These are phyloP conservation scores for Cantharis flavilabris DNA, from an alignment of 2,888 invertebrate genomes.

Conservation along the genomic window DNA sequence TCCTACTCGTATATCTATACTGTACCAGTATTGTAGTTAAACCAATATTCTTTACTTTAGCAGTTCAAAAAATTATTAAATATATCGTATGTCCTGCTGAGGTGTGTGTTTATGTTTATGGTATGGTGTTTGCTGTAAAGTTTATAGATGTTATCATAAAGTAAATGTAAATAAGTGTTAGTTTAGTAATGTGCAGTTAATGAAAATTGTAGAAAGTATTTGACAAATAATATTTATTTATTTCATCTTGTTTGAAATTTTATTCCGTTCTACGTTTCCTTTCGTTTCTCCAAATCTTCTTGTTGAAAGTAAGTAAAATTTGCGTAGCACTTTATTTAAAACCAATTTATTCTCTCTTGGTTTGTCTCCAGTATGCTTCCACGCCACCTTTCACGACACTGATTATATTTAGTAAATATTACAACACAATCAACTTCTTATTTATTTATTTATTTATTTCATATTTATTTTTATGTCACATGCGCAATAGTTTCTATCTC, in stretches of 20 bases:
- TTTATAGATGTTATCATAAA: conserved; percentile 23
- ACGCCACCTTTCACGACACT: too few species aligned
- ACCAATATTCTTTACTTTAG: conserved; percentile 9
- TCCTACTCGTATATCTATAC: conserved; percentile 7
- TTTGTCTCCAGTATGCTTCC: too few species aligned
- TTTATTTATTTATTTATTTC: too few species aligned
- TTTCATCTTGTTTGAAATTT: conserved; percentile 6
- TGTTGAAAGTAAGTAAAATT: too few species aligned
- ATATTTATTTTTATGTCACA: too few species aligned
- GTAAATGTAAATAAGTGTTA: conserved; percentile 25
- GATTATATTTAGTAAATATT: too few species aligned
- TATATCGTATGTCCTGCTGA: conserved; percentile 8
- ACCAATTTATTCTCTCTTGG: too few species aligned
- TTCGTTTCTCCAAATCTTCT: too few species aligned
- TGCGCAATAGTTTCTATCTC: too few species aligned
- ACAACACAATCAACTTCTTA: too few species aligned
- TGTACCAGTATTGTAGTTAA: neutral
- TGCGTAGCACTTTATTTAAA: too few species aligned
- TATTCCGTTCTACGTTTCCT: neutral
- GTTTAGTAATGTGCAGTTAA: conserved; percentile 21
- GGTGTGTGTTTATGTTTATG: conserved; percentile 18
- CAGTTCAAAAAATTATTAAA: conserved; percentile 1
- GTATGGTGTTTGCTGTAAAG: conserved; percentile 25
- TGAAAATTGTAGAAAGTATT: conserved; percentile 17
- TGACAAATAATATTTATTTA: conserved; percentile 28